A percentile compares a stretch with the other conserved stretches of the same genome.
Conservation (phyloP, 2,888 invertebrate genomes). For the Anagyrus pseudococci region DNA sequence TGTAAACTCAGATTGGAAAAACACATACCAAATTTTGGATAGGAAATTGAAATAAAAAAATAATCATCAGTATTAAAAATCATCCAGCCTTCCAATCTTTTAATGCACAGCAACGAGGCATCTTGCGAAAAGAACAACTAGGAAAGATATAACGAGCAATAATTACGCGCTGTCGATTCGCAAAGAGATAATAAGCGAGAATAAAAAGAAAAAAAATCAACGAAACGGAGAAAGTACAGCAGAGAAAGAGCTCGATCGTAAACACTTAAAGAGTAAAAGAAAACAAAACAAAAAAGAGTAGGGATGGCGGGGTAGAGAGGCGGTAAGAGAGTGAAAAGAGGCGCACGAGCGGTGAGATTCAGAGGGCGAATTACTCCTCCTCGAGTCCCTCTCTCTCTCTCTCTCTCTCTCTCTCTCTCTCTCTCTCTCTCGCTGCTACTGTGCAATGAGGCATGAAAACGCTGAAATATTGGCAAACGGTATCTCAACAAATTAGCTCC, state of each 20-base stretch:
- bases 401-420: constrained; percentile 40
- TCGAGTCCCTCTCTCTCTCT: constrained; percentile 34
- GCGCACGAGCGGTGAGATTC: neutral
- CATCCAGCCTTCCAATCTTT: too few species aligned
- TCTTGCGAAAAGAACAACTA: neutral
- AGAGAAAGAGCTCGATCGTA: constrained; percentile 21
- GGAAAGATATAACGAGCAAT: constrained; percentile 18
- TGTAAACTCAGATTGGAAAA: too few species aligned
- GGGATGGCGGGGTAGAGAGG: constrained; percentile 17
- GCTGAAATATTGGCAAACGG: constrained; percentile 62
- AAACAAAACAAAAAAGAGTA: too few species aligned
- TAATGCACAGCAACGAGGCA: too few species aligned
- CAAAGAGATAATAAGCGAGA: neutral
- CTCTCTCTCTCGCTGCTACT: constrained; percentile 36
- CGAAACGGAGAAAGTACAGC: neutral
- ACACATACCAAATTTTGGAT: too few species aligned
- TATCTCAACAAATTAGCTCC: constrained; percentile 62
- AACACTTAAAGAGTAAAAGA: constrained; percentile 23
- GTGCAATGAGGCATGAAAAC: constrained; percentile 55
- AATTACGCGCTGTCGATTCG: constrained; percentile 3
- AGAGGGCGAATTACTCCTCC: constrained; percentile 15
- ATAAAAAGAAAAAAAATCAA: neutral
- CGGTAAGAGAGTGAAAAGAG: neutral
- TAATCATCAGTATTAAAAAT: too few species aligned
- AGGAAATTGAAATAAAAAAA: too few species aligned